Evolutionary conservation across 1,140 invertebrate species (phyloP).

Genomic region (Telenomus remus): DNA sequence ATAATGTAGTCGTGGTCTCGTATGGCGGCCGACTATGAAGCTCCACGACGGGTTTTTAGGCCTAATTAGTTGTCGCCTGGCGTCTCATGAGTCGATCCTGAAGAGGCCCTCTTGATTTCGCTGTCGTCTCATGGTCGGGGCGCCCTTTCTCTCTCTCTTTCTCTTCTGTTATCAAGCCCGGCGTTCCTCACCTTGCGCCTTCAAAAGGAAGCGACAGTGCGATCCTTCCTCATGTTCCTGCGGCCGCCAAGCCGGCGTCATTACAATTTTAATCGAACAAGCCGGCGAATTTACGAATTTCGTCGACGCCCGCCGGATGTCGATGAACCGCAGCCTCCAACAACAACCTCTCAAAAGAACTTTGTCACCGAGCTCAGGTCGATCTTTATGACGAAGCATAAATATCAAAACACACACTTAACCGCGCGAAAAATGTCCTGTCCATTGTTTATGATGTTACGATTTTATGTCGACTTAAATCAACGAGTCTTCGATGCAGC

Average conservation of each 20-base stretch:
- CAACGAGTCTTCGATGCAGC: constrained; percentile 8
- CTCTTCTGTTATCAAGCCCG: constrained; percentile 28
- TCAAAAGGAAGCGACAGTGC: constrained; percentile 55
- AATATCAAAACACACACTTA: constrained; percentile 19
- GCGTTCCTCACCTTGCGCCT: constrained; percentile 41
- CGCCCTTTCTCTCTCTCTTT: constrained; percentile 35
- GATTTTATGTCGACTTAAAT: constrained; percentile 45
- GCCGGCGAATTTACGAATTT: constrained; percentile 44
- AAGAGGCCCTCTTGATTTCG: constrained; percentile 60
- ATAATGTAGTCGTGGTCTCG: constrained; percentile 50
- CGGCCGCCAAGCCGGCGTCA: constrained; percentile 34
- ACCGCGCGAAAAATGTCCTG: constrained; percentile 15
- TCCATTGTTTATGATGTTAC: constrained; percentile 37
- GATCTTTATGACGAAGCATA: constrained; percentile 44
- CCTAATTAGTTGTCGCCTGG: constrained; percentile 75
- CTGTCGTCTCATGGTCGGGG: constrained; percentile 52
- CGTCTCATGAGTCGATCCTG: constrained; percentile 64
- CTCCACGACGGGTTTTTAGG: constrained; percentile 70
- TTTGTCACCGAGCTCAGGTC: constrained; percentile 26
- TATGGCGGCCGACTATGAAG: constrained; percentile 63
- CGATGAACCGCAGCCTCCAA: constrained; percentile 36
- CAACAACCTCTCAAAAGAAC: too few species aligned
- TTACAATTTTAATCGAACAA: constrained; percentile 50
- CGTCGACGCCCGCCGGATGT: constrained; percentile 20
- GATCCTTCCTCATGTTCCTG: constrained; percentile 51